Conservation (phyloP, 2,797 vertebrate species). For the Paratrypauchen microcephalus region DNA sequence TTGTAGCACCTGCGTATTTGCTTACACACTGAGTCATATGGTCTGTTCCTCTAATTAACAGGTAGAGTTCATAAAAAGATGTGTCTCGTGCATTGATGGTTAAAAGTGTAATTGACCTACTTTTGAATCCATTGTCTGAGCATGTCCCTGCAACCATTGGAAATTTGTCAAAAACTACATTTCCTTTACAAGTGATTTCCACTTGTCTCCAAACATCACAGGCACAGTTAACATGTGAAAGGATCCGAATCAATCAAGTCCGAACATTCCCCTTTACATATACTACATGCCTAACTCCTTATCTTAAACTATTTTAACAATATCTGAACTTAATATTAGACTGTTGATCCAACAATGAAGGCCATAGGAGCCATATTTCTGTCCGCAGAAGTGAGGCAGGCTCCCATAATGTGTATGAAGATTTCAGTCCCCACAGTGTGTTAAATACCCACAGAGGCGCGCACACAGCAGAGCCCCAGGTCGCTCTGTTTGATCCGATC, state of each 20-base stretch:
- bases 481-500: constrained; percentile 35
- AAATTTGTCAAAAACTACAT: too few relatives aligned
- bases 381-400: neutral
- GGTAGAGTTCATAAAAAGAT: neutral
- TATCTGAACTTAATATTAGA: neutral
- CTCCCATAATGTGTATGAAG: neutral
- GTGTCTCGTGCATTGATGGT: neutral
- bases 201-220: neutral
- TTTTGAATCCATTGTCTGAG: neutral
- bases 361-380: neutral
- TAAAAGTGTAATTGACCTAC: neutral
- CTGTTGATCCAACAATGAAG: neutral
- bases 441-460: neutral
- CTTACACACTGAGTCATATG: too few relatives aligned
- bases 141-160: too few relatives aligned
- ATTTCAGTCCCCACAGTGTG: neutral
- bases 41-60: too few relatives aligned
- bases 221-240: neutral
- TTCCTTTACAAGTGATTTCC: neutral
- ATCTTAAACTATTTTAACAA: too few relatives aligned
- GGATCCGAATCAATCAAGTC: neutral
- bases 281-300: too few relatives aligned
- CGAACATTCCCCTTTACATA: too few relatives aligned
- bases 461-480: constrained; percentile 1
- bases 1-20: neutral